Evolutionary conservation across 2,888 invertebrate genomes (phyloP).

Genomic region (Nomada fabriciana): DNA sequence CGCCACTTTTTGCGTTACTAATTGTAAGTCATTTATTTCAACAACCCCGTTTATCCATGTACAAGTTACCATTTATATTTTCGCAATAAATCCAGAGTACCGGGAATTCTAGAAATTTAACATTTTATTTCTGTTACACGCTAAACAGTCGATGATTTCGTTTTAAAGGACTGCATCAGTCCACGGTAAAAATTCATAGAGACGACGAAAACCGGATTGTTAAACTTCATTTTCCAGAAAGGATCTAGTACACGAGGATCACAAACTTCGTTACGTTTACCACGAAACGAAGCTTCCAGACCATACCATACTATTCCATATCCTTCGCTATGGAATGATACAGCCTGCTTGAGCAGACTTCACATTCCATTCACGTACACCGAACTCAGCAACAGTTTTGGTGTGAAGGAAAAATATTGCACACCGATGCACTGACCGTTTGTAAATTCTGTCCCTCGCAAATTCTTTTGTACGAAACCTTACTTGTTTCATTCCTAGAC

Average conservation of each 20-base stretch:
- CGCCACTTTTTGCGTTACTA: too few relatives aligned
- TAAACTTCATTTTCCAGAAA: conserved; percentile 7
- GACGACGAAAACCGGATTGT: conserved; percentile 4
- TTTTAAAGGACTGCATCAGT: not conserved
- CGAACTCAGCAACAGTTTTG: conserved; percentile 15
- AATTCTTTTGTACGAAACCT: not conserved
- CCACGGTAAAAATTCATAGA: conserved; percentile 9
- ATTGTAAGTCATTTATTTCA: too few relatives aligned
- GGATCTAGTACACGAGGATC: not conserved
- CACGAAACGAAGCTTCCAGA: conserved; percentile 12
- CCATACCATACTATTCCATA: conserved; percentile 29
- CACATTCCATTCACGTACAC: conserved; percentile 41
- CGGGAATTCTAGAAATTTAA: not conserved
- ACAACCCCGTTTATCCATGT: too few relatives aligned
- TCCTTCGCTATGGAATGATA: conserved; percentile 35
- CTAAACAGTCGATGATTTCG: not conserved
- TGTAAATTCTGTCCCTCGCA: not conserved
- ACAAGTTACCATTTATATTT: too few relatives aligned
- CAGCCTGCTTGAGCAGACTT: conserved; percentile 36
- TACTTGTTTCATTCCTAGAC: not conserved
- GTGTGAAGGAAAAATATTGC: not conserved
- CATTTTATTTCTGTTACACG: not conserved
- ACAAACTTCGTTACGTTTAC: conserved; percentile 18
- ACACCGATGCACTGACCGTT: not conserved
- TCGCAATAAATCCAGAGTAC: too few relatives aligned